Evolutionary conservation across 2,888 invertebrate species (phyloP).

Genomic region (Lepidocyrtinus sp.): DNA sequence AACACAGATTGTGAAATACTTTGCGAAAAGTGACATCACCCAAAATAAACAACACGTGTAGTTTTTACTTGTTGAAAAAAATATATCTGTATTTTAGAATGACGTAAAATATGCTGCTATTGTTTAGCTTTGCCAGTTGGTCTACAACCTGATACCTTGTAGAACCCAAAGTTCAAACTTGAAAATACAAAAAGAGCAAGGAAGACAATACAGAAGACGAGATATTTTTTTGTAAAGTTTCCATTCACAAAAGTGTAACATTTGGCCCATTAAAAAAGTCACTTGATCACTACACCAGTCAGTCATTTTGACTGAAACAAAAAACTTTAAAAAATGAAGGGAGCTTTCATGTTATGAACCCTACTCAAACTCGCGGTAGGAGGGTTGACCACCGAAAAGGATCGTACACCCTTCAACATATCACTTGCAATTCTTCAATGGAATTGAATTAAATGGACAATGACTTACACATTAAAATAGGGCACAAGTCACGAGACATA

Average conservation of each 20-base stretch:
- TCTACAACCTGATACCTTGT: constrained; percentile 6
- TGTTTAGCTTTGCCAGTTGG: no score
- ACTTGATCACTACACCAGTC: constrained; percentile 44
- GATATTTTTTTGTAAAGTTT: neutral
- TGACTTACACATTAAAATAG: constrained; percentile 48
- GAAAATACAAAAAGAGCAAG: no score
- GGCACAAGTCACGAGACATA: constrained; percentile 39
- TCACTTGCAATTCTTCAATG: constrained; percentile 33
- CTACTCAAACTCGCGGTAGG: neutral
- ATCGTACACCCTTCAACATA: constrained; percentile 48
- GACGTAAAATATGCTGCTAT: neutral
- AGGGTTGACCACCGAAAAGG: constrained; percentile 16
- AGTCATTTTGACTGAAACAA: constrained; percentile 50
- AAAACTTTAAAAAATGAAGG: constrained; percentile 31
- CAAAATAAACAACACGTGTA: constrained; percentile 16
- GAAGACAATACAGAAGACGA: neutral
- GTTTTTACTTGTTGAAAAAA: constrained; percentile 15
- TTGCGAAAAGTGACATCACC: neutral
- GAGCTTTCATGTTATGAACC: neutral
- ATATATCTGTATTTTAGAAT: neutral
- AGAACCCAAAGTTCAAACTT: neutral
- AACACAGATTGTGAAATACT: constrained; percentile 10
- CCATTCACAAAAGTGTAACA: constrained; percentile 44
- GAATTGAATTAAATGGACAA: constrained; percentile 60
- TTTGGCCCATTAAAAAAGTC: constrained; percentile 60